Evolutionary conservation across 1,140 invertebrate species (phyloP), one percentile per base, ranked within the genome.

Genomic region (Varroa destructor): DNA sequence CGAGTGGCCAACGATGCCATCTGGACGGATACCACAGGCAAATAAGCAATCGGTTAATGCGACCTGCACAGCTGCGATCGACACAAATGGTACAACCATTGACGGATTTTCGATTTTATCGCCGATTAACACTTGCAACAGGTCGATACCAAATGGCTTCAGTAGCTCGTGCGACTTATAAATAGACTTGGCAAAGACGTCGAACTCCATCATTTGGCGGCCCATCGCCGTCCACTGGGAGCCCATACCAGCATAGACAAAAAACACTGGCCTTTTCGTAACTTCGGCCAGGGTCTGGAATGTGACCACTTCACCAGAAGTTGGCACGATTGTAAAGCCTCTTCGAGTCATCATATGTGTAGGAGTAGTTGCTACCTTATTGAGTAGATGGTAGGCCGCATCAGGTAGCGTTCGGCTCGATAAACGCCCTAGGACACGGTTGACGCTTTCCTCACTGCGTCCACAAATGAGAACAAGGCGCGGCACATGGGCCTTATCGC

Each of bases 201-300:
- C 86, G 55, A 98, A 82, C 55, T 82, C 77, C 83, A 97, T 87
- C 55, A 98, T 81, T 37, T 88, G 84, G 77, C 86, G 86, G 4
- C 86, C 93, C 93, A 97, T 98, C 73, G 90, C 91, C 58, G 87
- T 82, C 93, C 93, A 98, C 81, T 99, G 94, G 55, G 88, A 87
- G 10, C 94, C 95, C 93, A 97, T 97, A 54, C 94, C 95, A 64
- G 92, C 89, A 80, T 94, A 98, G 55, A 97, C 83, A 79, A 86
- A 96, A 89, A 92, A 97, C 42, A 97, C 80, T 0, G 92, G 92
- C 43, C 89, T 84, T 42, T 77, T 77, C 56, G 80, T 80, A 71
- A 74, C 2, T 8, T 67, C 61, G 37, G 75, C 61, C 40, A 37
- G 61, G 8, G 61, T 37, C 40, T 55, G 71, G 54, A 55, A 74